Evolutionary conservation across 2,888 invertebrate genomes (phyloP), one percentile per base, ranked within the genome.

Genomic region (Encarsia formosa): DNA sequence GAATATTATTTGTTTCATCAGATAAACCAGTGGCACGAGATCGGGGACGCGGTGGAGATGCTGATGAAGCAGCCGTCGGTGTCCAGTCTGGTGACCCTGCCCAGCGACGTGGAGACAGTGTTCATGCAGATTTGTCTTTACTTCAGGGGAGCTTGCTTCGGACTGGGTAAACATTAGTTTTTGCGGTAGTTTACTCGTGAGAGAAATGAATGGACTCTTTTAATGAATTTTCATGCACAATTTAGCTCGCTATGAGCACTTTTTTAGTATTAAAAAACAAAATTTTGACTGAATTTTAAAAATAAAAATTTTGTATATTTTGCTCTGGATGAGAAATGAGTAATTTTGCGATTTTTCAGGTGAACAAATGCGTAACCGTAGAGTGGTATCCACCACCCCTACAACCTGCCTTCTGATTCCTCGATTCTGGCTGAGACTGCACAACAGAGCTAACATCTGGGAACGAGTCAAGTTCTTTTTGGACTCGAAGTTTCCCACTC

Each of bases 331-430:
- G 8, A 29, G 8, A 29, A 8, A 29, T 18, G 11, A 19, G n/a
- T 15, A 16, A 22, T 35, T 40, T 24, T 2, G 11, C 16, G 29
- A 23, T 32, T 13, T 44, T 48, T 35, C 37, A 75, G 75, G 87
- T 0, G 88, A 88, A 68, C 78, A 80, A 52, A 80, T 83, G 77
- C 74, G 79, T 1, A 81, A 85, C 65, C 79, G 87, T 13, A 78
- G 85, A 5, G 81, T 88, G 22, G 77, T 87, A 44, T 84, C 88
- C 0, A 66, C 80, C 35, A 81, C 80, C 1, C 78, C 78, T 0
- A 82, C 84, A 5, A 79, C 80, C 59, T 87, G 87, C 60, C 76
- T 88, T 64, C 70, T 86, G 31, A 70, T 88, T 50, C 88, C 88
- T 0, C 79, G 81, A 55, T 83, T 83, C 63, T 88, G 85, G 82